Evolutionary conservation across 2,888 invertebrate genomes (phyloP).

Genomic region (Hyalella azteca): DNA sequence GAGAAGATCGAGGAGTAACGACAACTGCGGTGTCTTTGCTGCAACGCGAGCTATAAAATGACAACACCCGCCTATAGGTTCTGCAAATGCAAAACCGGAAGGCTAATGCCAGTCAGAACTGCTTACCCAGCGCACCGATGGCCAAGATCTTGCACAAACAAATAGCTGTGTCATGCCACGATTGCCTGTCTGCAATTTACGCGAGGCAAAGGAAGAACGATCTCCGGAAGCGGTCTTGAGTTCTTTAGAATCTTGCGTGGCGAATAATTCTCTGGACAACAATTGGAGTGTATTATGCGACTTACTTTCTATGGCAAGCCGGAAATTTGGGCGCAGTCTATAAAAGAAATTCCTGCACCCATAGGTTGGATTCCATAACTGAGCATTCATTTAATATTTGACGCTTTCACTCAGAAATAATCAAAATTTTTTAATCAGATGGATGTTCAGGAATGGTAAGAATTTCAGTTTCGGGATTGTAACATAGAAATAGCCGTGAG

Average conservation of each 20-base stretch:
- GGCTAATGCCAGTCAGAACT: constrained; percentile 30
- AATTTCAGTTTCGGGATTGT: too few relatives aligned
- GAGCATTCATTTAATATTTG: too few relatives aligned
- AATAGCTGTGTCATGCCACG: constrained; percentile 7
- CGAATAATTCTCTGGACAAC: constrained; percentile 6
- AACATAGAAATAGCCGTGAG: too few relatives aligned
- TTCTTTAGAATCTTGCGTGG: neutral
- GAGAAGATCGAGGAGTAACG: neutral
- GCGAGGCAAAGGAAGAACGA: neutral
- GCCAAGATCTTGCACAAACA: constrained; percentile 20
- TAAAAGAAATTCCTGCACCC: too few relatives aligned
- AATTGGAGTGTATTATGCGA: too few relatives aligned
- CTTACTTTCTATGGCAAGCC: too few relatives aligned
- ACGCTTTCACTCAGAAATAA: too few relatives aligned
- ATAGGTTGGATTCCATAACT: too few relatives aligned
- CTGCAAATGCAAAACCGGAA: constrained; percentile 34
- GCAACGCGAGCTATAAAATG: constrained; percentile 19
- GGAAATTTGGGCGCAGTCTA: too few relatives aligned
- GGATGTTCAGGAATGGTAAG: too few relatives aligned
- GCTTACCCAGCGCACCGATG: constrained; percentile 23
- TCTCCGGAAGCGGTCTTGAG: constrained; percentile 3
- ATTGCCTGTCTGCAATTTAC: constrained; percentile 9
- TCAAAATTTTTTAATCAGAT: too few relatives aligned
- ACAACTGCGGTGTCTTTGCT: neutral
- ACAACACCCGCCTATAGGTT: too few relatives aligned